phyloP scores from a whole-genome alignment of 2,113 vertebrate species.

The Apistogramma diplotaenia region DNA sequence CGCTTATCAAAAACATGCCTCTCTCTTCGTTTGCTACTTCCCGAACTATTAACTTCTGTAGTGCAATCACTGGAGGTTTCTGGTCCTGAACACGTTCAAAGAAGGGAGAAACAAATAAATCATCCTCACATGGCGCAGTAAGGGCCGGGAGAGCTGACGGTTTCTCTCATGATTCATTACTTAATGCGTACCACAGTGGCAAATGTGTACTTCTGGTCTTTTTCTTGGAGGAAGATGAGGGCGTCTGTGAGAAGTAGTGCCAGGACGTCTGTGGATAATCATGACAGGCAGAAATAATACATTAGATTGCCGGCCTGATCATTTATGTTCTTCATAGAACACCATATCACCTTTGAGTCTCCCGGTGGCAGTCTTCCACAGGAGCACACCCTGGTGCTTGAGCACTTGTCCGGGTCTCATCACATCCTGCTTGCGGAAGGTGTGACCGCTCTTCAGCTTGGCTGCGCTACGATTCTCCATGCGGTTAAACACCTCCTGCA shows the following conservation, averaged over 20 bases:
- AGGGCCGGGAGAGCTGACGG: no score
- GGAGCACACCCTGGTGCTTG: conserved; percentile 85
- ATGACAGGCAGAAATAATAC: not conserved
- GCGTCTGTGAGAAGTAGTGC: conserved; percentile 87
- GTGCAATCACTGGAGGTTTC: conserved; percentile 91
- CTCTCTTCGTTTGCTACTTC: conserved; percentile 96
- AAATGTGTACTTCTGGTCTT: conserved; percentile 94
- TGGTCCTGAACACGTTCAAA: conserved; percentile 80
- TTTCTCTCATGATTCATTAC: not conserved
- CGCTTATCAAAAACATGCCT: conserved; percentile 96
- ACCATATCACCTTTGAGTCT: conserved; percentile 87
- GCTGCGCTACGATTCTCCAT: conserved; percentile 90
- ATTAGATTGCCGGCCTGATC: not conserved
- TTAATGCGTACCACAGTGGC: conserved; percentile 85
- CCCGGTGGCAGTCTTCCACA: conserved; percentile 95
- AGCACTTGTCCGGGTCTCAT: conserved; percentile 80
- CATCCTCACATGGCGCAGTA: not conserved
- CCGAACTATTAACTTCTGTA: conserved; percentile 94
- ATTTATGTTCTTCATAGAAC: not conserved
- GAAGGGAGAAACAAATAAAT: not conserved
- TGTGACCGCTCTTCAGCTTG: conserved; percentile 87
- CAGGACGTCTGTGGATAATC: conserved; percentile 80
- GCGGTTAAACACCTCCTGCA: conserved; percentile 87
- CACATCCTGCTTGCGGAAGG: conserved; percentile 92
- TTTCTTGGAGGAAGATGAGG: conserved; percentile 91